phyloP scores from a whole-genome alignment of 1,140 invertebrate species.

The Ruditapes philippinarum region DNA sequence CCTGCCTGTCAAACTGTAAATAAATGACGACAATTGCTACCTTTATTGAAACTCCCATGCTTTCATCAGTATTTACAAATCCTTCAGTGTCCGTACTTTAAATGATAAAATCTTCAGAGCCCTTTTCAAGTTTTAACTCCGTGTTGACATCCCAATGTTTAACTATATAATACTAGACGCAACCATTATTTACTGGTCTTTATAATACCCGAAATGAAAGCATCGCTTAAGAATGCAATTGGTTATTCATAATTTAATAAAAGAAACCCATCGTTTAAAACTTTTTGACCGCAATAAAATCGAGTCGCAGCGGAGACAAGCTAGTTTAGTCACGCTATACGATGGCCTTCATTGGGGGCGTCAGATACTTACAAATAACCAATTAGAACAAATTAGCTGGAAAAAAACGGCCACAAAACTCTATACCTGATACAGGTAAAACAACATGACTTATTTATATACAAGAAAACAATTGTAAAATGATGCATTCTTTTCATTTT shows the following conservation, averaged over 20 bases:
- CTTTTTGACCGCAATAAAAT: conserved; percentile 11
- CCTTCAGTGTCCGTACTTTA: conserved; percentile 19
- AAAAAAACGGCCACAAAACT: background rate
- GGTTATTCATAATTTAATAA: background rate
- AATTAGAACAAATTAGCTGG: conserved; percentile 26
- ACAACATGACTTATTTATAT: background rate
- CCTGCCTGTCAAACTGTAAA: background rate
- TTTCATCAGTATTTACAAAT: conserved; percentile 47
- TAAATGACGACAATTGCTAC: conserved; percentile 7
- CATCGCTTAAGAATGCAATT: conserved; percentile 26
- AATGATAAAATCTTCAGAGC: conserved; percentile 46
- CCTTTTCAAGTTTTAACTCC: conserved; percentile 3
- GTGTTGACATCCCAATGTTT: conserved; percentile 3
- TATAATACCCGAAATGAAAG: conserved; percentile 9
- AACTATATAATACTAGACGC: background rate
- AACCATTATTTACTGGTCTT: conserved; percentile 25
- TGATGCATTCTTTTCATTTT: background rate
- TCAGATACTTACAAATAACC: background rate
- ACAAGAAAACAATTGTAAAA: background rate
- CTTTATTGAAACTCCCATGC: conserved; percentile 55
- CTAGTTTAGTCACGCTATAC: conserved; percentile 5
- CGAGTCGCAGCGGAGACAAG: background rate
- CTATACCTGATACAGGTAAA: background rate
- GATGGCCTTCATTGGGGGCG: background rate
- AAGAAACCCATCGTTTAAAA: background rate